These are phyloP conservation scores for Vanacampus margaritifer DNA, from an alignment of 2,113 vertebrate genomes.

Conservation along the genomic window DNA sequence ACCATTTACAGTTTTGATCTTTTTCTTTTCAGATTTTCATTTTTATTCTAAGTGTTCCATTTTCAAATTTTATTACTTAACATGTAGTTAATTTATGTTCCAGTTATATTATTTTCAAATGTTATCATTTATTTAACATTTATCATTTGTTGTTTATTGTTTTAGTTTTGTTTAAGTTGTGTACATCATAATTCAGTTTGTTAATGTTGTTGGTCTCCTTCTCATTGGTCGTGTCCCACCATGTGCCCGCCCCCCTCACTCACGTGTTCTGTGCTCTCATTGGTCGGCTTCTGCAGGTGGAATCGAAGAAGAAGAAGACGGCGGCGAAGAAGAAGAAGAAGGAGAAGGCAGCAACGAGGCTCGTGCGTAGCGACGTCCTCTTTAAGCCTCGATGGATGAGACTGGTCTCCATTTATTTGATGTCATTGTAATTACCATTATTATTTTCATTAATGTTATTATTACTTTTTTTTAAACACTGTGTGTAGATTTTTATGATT, in stretches of 20 bases:
- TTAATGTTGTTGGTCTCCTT: too few species aligned
- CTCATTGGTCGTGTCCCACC: neutral
- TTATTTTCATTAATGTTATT: neutral
- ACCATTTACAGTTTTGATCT: too few species aligned
- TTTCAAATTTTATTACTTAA: too few species aligned
- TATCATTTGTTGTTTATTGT: too few species aligned
- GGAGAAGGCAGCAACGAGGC: too few species aligned
- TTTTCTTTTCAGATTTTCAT: too few species aligned
- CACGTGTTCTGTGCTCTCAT: neutral
- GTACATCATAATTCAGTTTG: too few species aligned
- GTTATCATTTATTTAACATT: too few species aligned
- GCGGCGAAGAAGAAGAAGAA: neutral
- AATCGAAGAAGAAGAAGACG: neutral
- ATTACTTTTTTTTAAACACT: slow-evolving; percentile 1
- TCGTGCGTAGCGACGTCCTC: neutral
- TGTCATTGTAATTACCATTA: neutral
- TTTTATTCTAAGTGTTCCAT: too few species aligned
- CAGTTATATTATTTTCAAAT: too few species aligned
- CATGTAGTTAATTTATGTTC: too few species aligned
- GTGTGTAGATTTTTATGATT: neutral
- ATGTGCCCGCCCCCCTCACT: neutral
- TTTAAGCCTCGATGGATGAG: neutral
- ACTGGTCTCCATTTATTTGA: neutral
- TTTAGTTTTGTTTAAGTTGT: too few species aligned
- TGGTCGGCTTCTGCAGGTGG: neutral